A percentile compares a stretch with the other conserved stretches of the same genome.
Conservation (phyloP, 2,113 vertebrate genomes). For the Clupea harengus region DNA sequence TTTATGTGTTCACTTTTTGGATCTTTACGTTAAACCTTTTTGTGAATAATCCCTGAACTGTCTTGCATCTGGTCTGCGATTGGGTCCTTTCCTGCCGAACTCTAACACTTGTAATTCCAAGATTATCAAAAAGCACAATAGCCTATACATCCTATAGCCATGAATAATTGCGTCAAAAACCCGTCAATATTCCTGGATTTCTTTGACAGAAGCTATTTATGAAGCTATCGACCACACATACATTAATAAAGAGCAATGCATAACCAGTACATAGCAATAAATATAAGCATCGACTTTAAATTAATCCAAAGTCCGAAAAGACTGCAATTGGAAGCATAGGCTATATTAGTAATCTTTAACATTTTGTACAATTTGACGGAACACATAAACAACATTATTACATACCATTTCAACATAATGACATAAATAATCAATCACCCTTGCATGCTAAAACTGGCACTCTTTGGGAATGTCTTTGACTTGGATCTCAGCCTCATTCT, state of each 20-base stretch:
- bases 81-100: no score
- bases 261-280: background rate
- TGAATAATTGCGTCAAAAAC: no score
- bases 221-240: background rate
- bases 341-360: background rate
- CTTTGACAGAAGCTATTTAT: no score
- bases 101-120: no score
- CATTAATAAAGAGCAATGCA: background rate
- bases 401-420: background rate
- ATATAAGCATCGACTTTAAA: background rate
- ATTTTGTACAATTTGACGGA: background rate
- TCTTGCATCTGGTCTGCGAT: no score
- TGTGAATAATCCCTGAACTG: no score
- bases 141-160: no score
- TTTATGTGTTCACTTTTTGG: no score
- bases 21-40: no score
- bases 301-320: background rate
- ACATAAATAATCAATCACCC: background rate
- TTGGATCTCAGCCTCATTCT: background rate
- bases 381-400: background rate
- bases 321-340: background rate
- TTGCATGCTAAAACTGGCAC: background rate
- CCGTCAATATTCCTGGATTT: no score
- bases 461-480: conserved; percentile 14
- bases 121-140: no score